phyloP scores from a whole-genome alignment of 1,140 invertebrate species.

The Drosophila repleta region DNA sequence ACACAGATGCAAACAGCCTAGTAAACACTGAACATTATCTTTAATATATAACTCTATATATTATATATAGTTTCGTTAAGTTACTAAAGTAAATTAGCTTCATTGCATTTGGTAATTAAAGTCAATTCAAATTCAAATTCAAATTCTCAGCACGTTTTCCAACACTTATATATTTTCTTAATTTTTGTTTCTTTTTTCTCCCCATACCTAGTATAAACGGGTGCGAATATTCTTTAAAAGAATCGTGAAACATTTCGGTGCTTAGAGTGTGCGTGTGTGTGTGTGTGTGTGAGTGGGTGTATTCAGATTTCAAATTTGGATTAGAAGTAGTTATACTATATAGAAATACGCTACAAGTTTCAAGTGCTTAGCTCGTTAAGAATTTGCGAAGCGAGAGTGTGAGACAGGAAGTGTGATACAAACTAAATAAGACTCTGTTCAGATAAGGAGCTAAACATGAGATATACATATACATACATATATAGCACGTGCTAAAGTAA shows the following conservation, averaged over 20 bases:
- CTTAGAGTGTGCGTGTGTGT: constrained; percentile 9
- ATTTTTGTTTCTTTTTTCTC: not conserved
- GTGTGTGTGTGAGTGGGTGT: not conserved
- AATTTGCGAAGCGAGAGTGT: constrained; percentile 9
- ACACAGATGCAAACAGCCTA: constrained; percentile 23
- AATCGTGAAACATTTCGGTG: constrained; percentile 15
- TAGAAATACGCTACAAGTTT: constrained; percentile 27
- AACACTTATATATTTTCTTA: constrained; percentile 7
- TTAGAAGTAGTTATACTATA: constrained; percentile 3
- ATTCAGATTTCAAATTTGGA: constrained; percentile 1
- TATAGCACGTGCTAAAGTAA: constrained; percentile 1
- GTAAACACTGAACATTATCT: constrained; percentile 31
- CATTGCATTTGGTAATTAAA: constrained; percentile 45
- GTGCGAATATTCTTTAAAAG: constrained; percentile 29
- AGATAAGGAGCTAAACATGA: not conserved
- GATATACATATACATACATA: not conserved
- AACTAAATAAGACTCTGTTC: not conserved
- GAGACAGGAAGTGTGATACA: not conserved
- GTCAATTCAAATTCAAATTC: no score
- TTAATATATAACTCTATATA: not conserved
- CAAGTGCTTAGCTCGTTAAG: constrained; percentile 14
- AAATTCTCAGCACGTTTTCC: constrained; percentile 22
- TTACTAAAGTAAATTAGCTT: constrained; percentile 47
- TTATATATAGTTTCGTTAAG: constrained; percentile 25
- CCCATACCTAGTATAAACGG: constrained; percentile 19